Evolutionary conservation across 2,797 vertebrate genomes (phyloP), one percentile per base, ranked within the genome.

Genomic region (Lagorchestes hirsutus): DNA sequence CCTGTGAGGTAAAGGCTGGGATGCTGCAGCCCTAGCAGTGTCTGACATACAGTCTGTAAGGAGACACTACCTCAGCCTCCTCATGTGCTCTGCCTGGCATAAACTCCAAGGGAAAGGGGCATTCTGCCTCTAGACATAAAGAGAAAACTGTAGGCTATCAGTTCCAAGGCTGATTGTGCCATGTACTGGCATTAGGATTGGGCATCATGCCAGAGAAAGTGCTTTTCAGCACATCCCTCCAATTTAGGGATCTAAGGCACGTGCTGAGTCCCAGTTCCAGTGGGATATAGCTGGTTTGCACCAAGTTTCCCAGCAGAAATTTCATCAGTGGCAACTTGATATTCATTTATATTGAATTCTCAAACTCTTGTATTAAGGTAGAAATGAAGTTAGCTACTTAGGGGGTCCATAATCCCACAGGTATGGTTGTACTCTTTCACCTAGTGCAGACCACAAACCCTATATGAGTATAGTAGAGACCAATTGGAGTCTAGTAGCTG

Each of bases 251-350:
- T 54, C 59, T 2, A 18, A 40, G 54, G 13, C 31, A 82, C 27
- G 54, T 74, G n/a, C 67, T 40, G 34, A 74, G 67, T 46, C 46
- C 46, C 46, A 40, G 34, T n/a, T n/a, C 34, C 62, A 67, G 34
- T 74, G 34, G 34, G 34, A 74, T 74, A 5, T n/a, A 74, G 62
- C 62, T 74, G 62, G 62, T 34, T 74, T 74, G 34, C 16, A 40
- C 62, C 62, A 67, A 67, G 34, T 74, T 74, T 74, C 13, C 62
- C 13, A 18, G 62, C 16, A 74, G 34, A 74, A 74, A 74, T 34
- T 92, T 2, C 40, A 34, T 82, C 90, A 96, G 59, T 93, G 67
- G 59, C 56, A 91, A 0, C 92, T 92, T 95, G 95, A n/a, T 54
- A 91, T 24, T 54, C 91, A 54, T 93, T 12, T 14, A 0, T 59